A percentile compares a stretch with the other conserved stretches of the same genome.
phyloP scores from a whole-genome alignment of 2,888 invertebrate genomes.

The Myopa tessellatipennis region DNA sequence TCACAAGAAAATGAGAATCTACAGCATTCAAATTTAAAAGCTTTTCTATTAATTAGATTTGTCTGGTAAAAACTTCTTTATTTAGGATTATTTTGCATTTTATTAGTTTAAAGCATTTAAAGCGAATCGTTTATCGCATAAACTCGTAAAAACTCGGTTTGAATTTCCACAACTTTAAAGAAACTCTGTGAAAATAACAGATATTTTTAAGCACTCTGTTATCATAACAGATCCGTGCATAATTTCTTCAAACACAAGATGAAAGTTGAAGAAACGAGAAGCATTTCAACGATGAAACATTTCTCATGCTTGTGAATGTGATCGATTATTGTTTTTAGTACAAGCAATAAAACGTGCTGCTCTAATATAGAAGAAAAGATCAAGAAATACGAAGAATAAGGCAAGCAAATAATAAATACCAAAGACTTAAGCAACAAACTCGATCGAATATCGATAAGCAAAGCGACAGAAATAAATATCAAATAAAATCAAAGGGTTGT shows the following conservation, averaged over 20 bases:
- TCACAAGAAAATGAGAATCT: no score
- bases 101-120: no score
- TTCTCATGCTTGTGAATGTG: background rate
- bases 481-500: no score
- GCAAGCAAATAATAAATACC: background rate
- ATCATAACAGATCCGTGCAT: background rate
- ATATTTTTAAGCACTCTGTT: no score
- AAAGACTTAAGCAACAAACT: constrained; percentile 29
- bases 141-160: no score
- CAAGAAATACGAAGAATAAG: background rate
- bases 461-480: background rate
- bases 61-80: no score
- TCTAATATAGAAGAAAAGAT: background rate
- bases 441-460: background rate
- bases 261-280: background rate
- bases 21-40: no score
- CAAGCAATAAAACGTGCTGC: background rate
- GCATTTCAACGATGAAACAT: background rate
- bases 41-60: no score
- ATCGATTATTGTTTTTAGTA: background rate
- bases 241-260: background rate
- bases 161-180: no score
- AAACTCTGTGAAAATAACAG: no score
- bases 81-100: no score
- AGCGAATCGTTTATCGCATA: no score